Conservation (phyloP, 2,888 invertebrate genomes). For the Dyspetes luteomarginatus region DNA sequence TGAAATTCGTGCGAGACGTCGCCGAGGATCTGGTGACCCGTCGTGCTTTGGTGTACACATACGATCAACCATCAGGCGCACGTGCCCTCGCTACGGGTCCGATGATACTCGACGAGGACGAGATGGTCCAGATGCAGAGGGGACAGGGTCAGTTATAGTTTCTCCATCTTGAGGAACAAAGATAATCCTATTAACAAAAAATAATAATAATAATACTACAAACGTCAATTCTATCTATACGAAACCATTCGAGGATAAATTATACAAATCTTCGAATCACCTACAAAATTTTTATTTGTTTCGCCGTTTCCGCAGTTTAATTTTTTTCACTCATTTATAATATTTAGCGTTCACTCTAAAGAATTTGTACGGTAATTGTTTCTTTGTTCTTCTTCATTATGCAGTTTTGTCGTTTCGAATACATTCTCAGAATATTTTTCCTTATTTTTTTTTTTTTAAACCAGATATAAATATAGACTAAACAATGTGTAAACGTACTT, state of each 20-base stretch:
- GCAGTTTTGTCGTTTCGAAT: too few species aligned
- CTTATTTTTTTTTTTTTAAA: background rate
- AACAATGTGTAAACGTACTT: too few species aligned
- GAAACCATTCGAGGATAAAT: conserved; percentile 14
- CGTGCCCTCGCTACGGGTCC: conserved; percentile 73
- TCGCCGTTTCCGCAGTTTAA: too few species aligned
- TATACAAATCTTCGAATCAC: too few species aligned
- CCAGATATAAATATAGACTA: background rate
- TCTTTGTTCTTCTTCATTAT: too few species aligned
- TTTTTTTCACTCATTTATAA: too few species aligned
- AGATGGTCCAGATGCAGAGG: conserved; percentile 72
- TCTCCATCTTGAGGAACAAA: background rate
- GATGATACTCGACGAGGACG: conserved; percentile 80
- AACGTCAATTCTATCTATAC: too few species aligned
- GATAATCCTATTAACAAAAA: too few species aligned
- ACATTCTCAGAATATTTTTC: background rate
- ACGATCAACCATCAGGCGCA: conserved; percentile 73
- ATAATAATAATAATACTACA: too few species aligned
- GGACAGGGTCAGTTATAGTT: conserved; percentile 69
- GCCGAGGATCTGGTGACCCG: conserved; percentile 79
- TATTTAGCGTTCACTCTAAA: too few species aligned
- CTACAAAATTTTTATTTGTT: too few species aligned
- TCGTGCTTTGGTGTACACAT: conserved; percentile 80
- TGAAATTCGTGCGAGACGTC: conserved; percentile 77
- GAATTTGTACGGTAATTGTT: too few species aligned